Conservation (phyloP, 64 coral and sea anemone genomes). For the Pachyseris speciosa region DNA sequence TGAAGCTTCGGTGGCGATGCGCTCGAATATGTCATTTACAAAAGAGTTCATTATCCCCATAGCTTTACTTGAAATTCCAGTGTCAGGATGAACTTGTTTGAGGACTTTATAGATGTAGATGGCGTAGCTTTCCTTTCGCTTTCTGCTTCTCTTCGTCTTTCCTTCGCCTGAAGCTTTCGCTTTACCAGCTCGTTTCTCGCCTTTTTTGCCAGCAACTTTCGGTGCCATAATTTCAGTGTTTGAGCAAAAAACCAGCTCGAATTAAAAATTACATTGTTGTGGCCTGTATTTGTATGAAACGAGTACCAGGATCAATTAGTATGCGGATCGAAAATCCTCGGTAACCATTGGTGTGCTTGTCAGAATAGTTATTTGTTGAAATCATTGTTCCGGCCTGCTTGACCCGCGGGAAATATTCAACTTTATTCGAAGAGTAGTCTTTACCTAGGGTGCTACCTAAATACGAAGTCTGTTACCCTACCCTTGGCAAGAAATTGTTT, state of each 20-base stretch:
- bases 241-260: background rate
- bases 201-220: conserved; percentile 33
- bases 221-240: background rate
- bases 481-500: too few relatives aligned
- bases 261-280: background rate
- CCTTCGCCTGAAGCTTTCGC: background rate
- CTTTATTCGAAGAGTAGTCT: too few relatives aligned
- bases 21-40: conserved; percentile 80
- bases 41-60: conserved; percentile 79
- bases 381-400: too few relatives aligned
- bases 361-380: background rate
- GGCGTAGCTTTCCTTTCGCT: conserved; percentile 57
- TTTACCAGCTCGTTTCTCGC: conserved; percentile 25
- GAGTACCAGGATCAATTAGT: conserved; percentile 26
- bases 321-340: conserved; percentile 40
- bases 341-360: background rate
- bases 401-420: too few relatives aligned
- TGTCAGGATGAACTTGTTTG: conserved; percentile 59
- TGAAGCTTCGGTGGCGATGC: conserved; percentile 57
- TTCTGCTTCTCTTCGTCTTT: conserved; percentile 1
- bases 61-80: conserved; percentile 60
- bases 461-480: too few relatives aligned
- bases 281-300: background rate
- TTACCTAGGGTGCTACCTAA: too few relatives aligned
- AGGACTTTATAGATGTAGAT: conserved; percentile 61